A percentile compares a stretch with the other conserved stretches of the same genome.
Conservation (phyloP, 2,888 invertebrate species). For the Myopa tessellatipennis region DNA sequence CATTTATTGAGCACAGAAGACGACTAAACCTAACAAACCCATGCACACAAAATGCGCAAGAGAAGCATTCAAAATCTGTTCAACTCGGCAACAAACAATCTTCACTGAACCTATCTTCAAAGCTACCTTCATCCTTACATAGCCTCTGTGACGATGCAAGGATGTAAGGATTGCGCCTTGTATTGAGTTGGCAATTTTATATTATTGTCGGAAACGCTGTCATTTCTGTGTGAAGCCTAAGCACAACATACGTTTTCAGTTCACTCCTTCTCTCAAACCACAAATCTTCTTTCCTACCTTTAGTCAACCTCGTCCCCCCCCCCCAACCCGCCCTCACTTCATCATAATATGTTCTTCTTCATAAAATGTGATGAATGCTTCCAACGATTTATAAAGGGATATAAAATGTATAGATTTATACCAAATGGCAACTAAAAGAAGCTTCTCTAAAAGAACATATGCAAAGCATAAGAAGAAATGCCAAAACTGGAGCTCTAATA, state of each 20-base stretch:
- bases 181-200: constrained; percentile 25
- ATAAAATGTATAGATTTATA: neutral
- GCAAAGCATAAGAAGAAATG: constrained; percentile 21
- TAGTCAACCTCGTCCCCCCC: neutral
- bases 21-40: neutral
- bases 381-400: neutral
- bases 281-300: neutral
- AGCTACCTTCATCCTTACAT: neutral
- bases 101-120: neutral
- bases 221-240: constrained; percentile 3
- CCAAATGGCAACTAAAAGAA: constrained; percentile 6
- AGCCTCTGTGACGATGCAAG: neutral
- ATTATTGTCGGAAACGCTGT: constrained; percentile 29
- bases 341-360: too few relatives aligned
- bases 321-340: neutral
- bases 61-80: neutral
- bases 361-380: neutral
- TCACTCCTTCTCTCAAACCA: neutral
- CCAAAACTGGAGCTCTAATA: constrained; percentile 18
- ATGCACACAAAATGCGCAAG: neutral
- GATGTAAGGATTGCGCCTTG: neutral
- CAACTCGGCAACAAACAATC: neutral
- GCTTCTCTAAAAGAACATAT: constrained; percentile 26
- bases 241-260: neutral
- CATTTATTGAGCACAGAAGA: neutral